Evolutionary conservation across 2,888 invertebrate species (phyloP).

Genomic region (Lissocephala sabroskyi): DNA sequence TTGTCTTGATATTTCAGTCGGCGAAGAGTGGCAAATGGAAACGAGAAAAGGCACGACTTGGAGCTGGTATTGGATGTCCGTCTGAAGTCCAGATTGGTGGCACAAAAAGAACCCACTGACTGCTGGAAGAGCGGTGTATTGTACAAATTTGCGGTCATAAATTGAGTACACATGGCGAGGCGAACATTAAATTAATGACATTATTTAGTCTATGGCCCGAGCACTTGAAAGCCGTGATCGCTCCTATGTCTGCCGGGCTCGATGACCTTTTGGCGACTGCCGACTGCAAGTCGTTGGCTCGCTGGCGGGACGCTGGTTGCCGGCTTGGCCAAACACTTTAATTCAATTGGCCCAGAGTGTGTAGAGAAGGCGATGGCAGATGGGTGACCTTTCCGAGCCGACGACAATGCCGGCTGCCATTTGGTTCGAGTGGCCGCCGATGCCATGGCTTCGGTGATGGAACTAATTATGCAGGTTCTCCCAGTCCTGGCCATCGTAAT

Average conservation of each 20-base stretch:
- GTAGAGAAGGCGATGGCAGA: constrained; percentile 19
- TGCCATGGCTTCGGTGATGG: background rate
- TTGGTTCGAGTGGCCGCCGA: background rate
- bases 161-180: constrained; percentile 32
- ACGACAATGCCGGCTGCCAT: constrained; percentile 4
- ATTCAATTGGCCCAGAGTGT: constrained; percentile 46
- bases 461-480: background rate
- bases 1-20: constrained; percentile 34
- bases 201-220: constrained; percentile 20
- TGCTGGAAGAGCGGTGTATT: background rate
- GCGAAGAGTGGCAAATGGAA: constrained; percentile 10
- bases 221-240: background rate
- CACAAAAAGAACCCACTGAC: too few species aligned
- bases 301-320: constrained; percentile 19
- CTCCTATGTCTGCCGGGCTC: background rate
- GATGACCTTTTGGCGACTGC: constrained; percentile 19
- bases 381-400: constrained; percentile 46
- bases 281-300: too few species aligned
- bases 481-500: background rate
- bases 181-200: constrained; percentile 24
- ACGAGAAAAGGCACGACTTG: constrained; percentile 33
- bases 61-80: too few species aligned
- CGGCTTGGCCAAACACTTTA: constrained; percentile 31
- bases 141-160: constrained; percentile 58
- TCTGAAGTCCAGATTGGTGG: too few species aligned